These are phyloP conservation scores for Tragelaphus buxtoni DNA, from an alignment of 2,113 vertebrate genomes.

Conservation along the genomic window DNA sequence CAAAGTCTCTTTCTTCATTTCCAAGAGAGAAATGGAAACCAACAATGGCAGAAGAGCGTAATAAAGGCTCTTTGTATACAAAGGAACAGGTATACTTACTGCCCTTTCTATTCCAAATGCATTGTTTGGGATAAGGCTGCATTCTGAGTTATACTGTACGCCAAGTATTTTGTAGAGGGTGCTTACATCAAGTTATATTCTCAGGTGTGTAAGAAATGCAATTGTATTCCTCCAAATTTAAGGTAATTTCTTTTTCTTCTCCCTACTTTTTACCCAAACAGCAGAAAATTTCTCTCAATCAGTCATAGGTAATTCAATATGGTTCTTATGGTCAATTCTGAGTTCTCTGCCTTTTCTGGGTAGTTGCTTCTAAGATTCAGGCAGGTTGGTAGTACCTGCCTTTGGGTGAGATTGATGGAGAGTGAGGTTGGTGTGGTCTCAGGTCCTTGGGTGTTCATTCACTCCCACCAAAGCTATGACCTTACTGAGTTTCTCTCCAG, in stretches of 20 bases:
- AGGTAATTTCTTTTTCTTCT: background rate
- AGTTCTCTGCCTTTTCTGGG: background rate
- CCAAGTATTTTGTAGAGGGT: background rate
- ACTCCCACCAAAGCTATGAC: background rate
- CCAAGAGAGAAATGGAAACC: no score
- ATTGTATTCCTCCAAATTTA: background rate
- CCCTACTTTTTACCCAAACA: background rate
- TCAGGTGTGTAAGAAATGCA: background rate
- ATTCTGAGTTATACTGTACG: fast-evolving
- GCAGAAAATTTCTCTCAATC: background rate
- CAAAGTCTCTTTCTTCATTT: background rate
- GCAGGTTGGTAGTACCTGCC: no score
- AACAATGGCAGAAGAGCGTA: fast-evolving
- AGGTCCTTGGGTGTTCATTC: fast-evolving
- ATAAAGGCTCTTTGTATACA: background rate
- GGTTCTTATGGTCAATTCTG: background rate
- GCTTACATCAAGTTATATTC: background rate
- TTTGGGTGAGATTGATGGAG: background rate
- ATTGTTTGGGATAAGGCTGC: background rate
- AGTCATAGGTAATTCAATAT: background rate
- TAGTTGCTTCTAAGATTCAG: background rate
- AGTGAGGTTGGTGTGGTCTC: fast-evolving
- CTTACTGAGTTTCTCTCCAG: background rate
- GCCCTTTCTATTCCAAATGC: background rate
- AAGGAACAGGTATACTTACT: fast-evolving